Conservation (phyloP, 2,888 invertebrate genomes). For the Lasius platythorax region DNA sequence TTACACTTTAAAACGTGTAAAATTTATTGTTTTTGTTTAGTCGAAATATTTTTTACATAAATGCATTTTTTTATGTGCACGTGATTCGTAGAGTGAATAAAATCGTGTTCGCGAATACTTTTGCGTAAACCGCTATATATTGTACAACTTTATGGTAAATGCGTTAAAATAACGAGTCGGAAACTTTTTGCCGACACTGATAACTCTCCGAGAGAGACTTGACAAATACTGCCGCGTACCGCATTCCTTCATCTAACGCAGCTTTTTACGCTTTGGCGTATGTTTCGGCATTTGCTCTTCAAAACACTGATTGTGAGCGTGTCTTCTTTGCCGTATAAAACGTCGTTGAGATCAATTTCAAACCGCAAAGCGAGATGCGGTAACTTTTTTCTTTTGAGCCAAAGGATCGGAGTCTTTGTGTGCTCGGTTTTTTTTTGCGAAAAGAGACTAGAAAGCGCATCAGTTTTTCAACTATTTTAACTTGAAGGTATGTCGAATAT, state of each 20-base stretch:
- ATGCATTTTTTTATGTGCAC: neutral
- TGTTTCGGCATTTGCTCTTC: constrained; percentile 37
- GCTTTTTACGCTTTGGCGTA: constrained; percentile 24
- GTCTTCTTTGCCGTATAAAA: constrained; percentile 27
- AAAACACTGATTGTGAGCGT: neutral
- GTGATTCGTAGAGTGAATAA: neutral
- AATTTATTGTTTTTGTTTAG: neutral
- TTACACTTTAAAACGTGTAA: neutral
- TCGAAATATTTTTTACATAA: neutral
- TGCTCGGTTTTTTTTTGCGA: constrained; percentile 10
- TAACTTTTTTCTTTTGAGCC: constrained; percentile 18
- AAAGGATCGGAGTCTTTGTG: constrained; percentile 24
- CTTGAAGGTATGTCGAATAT: neutral
- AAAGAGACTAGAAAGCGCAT: constrained; percentile 35
- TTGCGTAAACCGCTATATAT: constrained; percentile 10
- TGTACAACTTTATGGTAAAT: constrained; percentile 6
- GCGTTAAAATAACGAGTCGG: constrained; percentile 18
- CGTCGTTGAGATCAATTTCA: constrained; percentile 37
- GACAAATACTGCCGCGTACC: constrained; percentile 23
- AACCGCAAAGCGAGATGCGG: constrained; percentile 26
- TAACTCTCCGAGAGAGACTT: constrained; percentile 15
- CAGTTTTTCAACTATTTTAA: constrained; percentile 23
- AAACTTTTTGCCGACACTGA: constrained; percentile 16
- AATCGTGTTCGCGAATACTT: constrained; percentile 25
- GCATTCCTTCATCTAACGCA: constrained; percentile 20